These are phyloP conservation scores for Lasioglossum lativentre DNA, from an alignment of 2,888 invertebrate genomes.

Conservation along the genomic window DNA sequence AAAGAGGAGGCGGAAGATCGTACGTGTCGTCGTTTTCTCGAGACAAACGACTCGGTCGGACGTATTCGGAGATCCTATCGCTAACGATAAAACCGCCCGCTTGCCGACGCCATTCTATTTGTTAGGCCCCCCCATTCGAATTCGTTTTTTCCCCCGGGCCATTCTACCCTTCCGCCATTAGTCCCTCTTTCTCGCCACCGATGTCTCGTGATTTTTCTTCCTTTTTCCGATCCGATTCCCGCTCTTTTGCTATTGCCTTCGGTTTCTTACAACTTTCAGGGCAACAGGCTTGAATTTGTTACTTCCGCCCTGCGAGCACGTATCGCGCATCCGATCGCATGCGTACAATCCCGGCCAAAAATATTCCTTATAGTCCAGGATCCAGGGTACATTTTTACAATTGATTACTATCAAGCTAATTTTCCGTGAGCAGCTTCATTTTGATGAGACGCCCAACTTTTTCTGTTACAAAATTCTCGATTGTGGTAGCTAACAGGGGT, in stretches of 20 bases:
- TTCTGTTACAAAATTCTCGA: too few relatives aligned
- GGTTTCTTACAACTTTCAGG: conserved; percentile 46
- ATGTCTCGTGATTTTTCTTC: conserved; percentile 53
- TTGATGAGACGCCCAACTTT: too few relatives aligned
- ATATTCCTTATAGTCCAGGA: too few relatives aligned
- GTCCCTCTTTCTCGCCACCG: conserved; percentile 40
- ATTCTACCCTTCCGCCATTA: conserved; percentile 38
- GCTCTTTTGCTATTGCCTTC: conserved; percentile 15
- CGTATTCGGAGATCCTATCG: conserved; percentile 70
- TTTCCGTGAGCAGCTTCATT: too few relatives aligned
- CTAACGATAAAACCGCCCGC: conserved; percentile 66
- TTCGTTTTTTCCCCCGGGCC: conserved; percentile 34
- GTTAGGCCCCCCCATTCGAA: conserved; percentile 51
- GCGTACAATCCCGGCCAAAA: conserved; percentile 6
- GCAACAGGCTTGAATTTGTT: conserved; percentile 77
- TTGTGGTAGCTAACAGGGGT: too few relatives aligned
- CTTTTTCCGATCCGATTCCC: not conserved
- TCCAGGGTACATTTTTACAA: too few relatives aligned
- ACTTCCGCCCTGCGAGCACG: conserved; percentile 64
- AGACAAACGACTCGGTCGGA: conserved; percentile 67
- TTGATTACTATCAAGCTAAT: too few relatives aligned
- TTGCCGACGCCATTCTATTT: conserved; percentile 68
- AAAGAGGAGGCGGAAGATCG: conserved; percentile 38
- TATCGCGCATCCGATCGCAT: conserved; percentile 45
- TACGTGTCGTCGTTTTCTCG: conserved; percentile 66